phyloP scores from a whole-genome alignment of 2,888 invertebrate genomes.

The Ethmia dodecea region DNA sequence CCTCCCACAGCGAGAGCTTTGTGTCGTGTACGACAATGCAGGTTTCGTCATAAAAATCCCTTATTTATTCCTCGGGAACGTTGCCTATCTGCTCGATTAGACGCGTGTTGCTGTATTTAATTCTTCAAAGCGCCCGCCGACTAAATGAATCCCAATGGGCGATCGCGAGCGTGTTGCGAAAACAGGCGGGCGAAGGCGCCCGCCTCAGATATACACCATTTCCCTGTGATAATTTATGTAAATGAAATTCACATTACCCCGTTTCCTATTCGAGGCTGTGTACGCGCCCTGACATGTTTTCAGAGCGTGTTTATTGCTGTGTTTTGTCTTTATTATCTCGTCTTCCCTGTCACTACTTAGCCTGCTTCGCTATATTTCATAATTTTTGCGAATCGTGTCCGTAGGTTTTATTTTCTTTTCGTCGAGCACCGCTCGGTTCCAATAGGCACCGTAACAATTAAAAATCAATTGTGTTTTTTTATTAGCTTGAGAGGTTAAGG shows the following conservation, averaged over 20 bases:
- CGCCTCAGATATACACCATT: slow-evolving; percentile 45
- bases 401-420: too few relatives aligned
- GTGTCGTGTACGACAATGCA: slow-evolving; percentile 26
- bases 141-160: slow-evolving; percentile 55
- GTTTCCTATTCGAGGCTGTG: slow-evolving; percentile 53
- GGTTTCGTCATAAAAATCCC: neutral
- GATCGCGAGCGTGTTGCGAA: slow-evolving; percentile 51
- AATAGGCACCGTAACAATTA: too few relatives aligned
- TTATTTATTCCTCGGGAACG: neutral
- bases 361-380: neutral
- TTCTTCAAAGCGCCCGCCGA: slow-evolving; percentile 36
- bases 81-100: neutral
- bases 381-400: too few relatives aligned
- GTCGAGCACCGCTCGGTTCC: too few relatives aligned
- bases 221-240: slow-evolving; percentile 66
- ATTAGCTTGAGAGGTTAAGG: neutral
- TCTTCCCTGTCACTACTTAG: slow-evolving; percentile 47
- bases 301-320: slow-evolving; percentile 58
- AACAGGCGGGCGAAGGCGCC: slow-evolving; percentile 42
- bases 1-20: slow-evolving; percentile 25
- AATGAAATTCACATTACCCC: slow-evolving; percentile 70
- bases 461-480: neutral
- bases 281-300: slow-evolving; percentile 52
- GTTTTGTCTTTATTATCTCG: slow-evolving; percentile 63
- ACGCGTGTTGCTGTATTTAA: slow-evolving; percentile 18